Percentiles rank a stretch among this genome's conserved stretches.
phyloP scores from a whole-genome alignment of 2,113 vertebrate species.

The Chinchilla lanigera region DNA sequence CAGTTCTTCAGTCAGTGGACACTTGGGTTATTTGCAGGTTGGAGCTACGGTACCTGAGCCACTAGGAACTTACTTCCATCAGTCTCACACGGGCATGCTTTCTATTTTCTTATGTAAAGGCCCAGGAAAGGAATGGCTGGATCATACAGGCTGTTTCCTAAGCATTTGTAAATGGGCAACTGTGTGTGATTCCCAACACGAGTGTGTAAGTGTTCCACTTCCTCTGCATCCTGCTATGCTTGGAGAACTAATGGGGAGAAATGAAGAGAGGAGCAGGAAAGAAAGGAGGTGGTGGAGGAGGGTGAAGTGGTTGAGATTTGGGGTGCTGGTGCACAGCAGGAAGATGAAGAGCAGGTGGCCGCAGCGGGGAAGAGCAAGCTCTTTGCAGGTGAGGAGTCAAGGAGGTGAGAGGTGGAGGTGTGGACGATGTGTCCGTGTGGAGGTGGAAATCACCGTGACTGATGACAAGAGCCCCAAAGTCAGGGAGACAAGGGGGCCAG shows the following conservation, averaged over 20 bases:
- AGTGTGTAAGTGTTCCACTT: neutral
- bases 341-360: neutral
- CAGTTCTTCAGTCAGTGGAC: neutral
- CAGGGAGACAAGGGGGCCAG: neutral
- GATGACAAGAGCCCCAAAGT: neutral
- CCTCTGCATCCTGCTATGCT: neutral
- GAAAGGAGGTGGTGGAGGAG: neutral
- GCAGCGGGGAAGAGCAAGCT: neutral
- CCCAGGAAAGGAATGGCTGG: neutral
- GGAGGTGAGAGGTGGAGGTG: neutral
- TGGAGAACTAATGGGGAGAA: neutral
- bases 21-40: neutral
- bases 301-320: neutral
- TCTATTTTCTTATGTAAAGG: conserved; percentile 19
- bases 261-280: neutral
- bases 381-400: neutral
- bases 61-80: neutral
- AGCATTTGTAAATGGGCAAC: neutral
- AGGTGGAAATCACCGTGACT: neutral
- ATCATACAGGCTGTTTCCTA: neutral
- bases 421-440: neutral
- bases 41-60: neutral
- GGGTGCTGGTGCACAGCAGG: too few species aligned
- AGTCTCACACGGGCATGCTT: neutral
- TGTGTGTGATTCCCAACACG: neutral